A percentile compares a stretch with the other conserved stretches of the same genome.
Conservation (phyloP, 2,797 vertebrate genomes). For the Spinus olivaceus region DNA sequence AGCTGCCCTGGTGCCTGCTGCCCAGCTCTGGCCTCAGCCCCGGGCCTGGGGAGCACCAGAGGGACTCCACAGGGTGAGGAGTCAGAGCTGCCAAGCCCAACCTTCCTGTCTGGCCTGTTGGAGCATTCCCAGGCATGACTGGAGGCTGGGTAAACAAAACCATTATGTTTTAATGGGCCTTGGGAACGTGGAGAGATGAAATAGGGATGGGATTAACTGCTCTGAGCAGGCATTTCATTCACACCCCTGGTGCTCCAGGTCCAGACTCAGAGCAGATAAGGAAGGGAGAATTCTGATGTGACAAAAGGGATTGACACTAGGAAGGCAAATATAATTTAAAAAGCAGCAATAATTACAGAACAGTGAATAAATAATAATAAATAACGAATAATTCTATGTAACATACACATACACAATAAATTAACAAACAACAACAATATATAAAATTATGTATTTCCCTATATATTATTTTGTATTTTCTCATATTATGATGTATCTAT, state of each 20-base stretch:
- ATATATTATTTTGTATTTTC: neutral
- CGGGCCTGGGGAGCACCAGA: neutral
- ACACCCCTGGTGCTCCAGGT: neutral
- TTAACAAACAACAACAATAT: neutral
- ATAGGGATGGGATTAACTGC: neutral
- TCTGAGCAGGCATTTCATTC: neutral
- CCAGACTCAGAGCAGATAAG: neutral
- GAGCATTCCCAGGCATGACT: neutral
- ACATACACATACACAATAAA: neutral
- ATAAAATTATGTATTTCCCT: neutral
- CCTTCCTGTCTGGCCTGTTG: neutral
- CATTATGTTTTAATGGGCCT: neutral
- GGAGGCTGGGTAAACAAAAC: slow-evolving; percentile 27
- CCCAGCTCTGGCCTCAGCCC: neutral
- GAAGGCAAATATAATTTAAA: neutral
- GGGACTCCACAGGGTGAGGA: neutral
- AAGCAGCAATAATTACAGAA: neutral
- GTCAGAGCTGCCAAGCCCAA: neutral
- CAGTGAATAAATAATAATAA: neutral
- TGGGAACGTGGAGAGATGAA: neutral
- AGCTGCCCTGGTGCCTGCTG: neutral
- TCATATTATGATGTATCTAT: neutral
- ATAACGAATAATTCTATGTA: neutral
- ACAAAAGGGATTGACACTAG: neutral
- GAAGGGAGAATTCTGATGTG: neutral